Evolutionary conservation across 2,888 invertebrate species (phyloP).

Genomic region (Acheta domesticus): DNA sequence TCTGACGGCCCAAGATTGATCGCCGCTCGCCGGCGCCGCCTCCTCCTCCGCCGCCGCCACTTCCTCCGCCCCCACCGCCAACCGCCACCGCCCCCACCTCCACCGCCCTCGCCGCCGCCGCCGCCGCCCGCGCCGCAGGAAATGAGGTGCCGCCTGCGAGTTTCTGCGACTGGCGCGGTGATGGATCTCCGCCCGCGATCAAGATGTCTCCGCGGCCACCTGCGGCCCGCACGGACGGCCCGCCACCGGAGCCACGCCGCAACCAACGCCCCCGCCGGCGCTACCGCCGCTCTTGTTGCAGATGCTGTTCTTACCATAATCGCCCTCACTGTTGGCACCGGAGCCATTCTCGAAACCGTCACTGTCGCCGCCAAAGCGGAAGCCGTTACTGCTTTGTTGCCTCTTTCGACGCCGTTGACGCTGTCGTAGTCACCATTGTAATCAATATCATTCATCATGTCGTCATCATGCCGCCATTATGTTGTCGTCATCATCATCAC

Average conservation of each 20-base stretch:
- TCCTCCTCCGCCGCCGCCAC: neutral
- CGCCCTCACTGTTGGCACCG: too few species aligned
- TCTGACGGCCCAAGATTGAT: neutral
- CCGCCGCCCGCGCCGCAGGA: neutral
- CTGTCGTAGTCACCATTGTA: too few species aligned
- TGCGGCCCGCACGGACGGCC: neutral
- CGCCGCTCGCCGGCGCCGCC: neutral
- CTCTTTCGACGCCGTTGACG: too few species aligned
- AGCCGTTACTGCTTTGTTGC: too few species aligned
- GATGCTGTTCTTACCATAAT: too few species aligned
- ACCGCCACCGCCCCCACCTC: neutral
- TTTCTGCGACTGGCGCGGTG: slow-evolving; percentile 3
- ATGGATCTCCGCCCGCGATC: slow-evolving; percentile 8
- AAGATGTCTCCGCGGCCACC: slow-evolving; percentile 18
- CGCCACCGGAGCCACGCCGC: neutral
- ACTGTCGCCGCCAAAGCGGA: too few species aligned
- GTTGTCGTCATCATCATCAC: too few species aligned
- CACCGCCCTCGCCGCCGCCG: neutral
- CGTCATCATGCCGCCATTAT: too few species aligned
- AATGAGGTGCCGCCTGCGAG: slow-evolving; percentile 9
- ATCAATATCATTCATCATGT: too few species aligned
- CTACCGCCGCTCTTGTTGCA: too few species aligned
- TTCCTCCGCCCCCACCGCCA: neutral
- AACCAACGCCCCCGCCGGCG: too few species aligned
- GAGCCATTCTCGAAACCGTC: too few species aligned